Evolutionary conservation across 2,888 invertebrate species (phyloP).

Genomic region (Heteropelma amictum): DNA sequence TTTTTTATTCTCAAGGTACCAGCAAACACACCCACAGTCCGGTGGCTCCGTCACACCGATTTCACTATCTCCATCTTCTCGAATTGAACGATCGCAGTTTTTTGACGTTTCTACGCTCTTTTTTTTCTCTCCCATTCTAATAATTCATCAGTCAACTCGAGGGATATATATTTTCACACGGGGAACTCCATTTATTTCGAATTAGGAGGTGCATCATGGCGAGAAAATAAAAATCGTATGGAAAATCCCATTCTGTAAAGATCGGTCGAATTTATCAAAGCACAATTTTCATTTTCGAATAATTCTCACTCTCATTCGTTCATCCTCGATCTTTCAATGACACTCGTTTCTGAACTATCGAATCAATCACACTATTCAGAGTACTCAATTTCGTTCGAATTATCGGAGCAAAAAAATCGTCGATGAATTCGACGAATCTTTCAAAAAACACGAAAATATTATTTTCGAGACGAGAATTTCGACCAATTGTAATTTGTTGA

Average conservation of each 20-base stretch:
- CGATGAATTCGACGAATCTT: neutral
- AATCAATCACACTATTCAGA: conserved; percentile 7
- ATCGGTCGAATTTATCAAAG: too few species aligned
- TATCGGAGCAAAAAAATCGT: neutral
- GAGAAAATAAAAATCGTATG: neutral
- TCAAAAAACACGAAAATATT: too few species aligned
- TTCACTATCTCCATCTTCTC: conserved; percentile 50
- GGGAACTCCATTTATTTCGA: conserved; percentile 33
- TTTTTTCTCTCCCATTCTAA: neutral
- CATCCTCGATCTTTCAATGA: too few species aligned
- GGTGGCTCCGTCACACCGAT: conserved; percentile 34
- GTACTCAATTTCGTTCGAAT: neutral
- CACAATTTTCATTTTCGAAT: too few species aligned
- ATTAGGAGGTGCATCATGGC: conserved; percentile 9
- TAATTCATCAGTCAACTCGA: conserved; percentile 10
- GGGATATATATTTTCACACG: conserved; percentile 3
- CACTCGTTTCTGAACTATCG: too few species aligned
- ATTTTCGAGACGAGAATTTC: too few species aligned
- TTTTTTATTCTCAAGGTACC: conserved; percentile 7
- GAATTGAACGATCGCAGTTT: conserved; percentile 21
- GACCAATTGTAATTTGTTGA: too few species aligned
- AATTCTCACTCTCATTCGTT: too few species aligned
- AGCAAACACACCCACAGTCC: conserved; percentile 17
- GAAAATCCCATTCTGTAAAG: neutral
- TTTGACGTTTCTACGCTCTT: conserved; percentile 3